Evolutionary conservation across 2,113 vertebrate species (phyloP).

Genomic region (Nannobrachium achirus): DNA sequence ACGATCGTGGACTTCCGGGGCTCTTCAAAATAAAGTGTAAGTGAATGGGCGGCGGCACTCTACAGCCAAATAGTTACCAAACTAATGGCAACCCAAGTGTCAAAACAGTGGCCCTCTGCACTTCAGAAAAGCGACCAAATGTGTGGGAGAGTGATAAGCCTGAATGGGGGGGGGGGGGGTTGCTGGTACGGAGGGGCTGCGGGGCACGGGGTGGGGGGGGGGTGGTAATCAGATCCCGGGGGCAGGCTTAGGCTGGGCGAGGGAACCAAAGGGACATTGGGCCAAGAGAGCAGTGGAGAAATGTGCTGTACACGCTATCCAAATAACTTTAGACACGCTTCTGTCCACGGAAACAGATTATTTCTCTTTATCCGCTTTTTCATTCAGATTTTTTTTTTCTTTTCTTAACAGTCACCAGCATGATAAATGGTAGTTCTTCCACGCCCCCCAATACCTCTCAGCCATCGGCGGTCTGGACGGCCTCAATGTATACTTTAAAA

Average conservation of each 20-base stretch:
- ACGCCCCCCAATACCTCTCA: slow-evolving; percentile 58
- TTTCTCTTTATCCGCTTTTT: slow-evolving; percentile 74
- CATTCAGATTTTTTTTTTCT: slow-evolving; percentile 55
- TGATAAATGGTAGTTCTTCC: slow-evolving; percentile 66
- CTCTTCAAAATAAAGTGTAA: no score
- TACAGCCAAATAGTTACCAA: no score
- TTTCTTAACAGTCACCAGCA: slow-evolving; percentile 43
- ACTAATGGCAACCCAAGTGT: no score
- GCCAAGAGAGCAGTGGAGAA: slow-evolving; percentile 64
- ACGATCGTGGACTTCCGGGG: no score
- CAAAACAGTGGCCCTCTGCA: slow-evolving; percentile 49
- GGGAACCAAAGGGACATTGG: slow-evolving; percentile 73
- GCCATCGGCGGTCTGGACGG: slow-evolving; percentile 49
- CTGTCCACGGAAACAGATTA: slow-evolving; percentile 73
- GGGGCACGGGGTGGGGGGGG: slow-evolving; percentile 70
- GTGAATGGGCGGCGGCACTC: no score
- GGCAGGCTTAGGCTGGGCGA: slow-evolving; percentile 72
- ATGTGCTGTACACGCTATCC: slow-evolving; percentile 66
- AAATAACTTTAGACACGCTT: slow-evolving; percentile 77
- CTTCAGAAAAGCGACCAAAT: slow-evolving; percentile 51
- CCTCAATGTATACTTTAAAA: slow-evolving; percentile 58
- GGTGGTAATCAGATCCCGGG: slow-evolving; percentile 74
- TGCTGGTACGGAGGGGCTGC: slow-evolving; percentile 56
- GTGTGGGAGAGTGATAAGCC: slow-evolving; percentile 72
- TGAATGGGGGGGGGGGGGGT: slow-evolving; percentile 65